Base-by-base conservation (phyloP, 2,888 invertebrate genomes). In the Rambutsinella grinnellia region DNA sequence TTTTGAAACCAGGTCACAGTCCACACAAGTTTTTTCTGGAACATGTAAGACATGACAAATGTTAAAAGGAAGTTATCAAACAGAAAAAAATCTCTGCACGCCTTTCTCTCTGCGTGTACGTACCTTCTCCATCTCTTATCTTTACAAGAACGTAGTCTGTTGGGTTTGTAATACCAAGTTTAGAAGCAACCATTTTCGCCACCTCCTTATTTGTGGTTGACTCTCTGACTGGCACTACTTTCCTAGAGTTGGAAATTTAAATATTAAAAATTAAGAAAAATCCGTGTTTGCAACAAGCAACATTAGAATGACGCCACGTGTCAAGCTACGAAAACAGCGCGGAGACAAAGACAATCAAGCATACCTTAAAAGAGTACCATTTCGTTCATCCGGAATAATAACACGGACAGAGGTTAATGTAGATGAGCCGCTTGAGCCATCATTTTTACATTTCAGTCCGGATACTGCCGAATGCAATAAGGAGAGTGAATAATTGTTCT, bases 61-160 rank as follows among this genome's bases (percentile, higher is more conserved):
- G 70, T 78, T 36, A 70, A 26, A 71, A 70, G 27, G 13, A 51
- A 24, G 24, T n/a, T n/a, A n/a, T n/a, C n/a, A n/a, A n/a, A n/a
- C n/a, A n/a, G n/a, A n/a, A n/a, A n/a, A n/a, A n/a, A n/a, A n/a
- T n/a, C n/a, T n/a, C n/a, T n/a, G n/a, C n/a, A n/a, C n/a, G n/a
- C n/a, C n/a, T n/a, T n/a, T n/a, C n/a, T n/a, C n/a, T n/a, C n/a
- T n/a, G n/a, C n/a, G n/a, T n/a, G 51, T 5, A 27, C 85, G 85
- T 87, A 95, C 95, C 95, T 90, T 95, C 94, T 84, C 96, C 96
- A 85, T 95, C 94, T 70, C 94, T 93, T 76, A 97, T 88, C 81
- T 95, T 93, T 86, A 94, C 97, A 68, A 98, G 90, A 68, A 95
- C 96, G 86, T 96, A 97, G 87, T 98, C 97, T 87, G 97, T 96